These are phyloP conservation scores for Trachelus troglodyta DNA, from an alignment of 2,888 invertebrate species.

Conservation along the genomic window DNA sequence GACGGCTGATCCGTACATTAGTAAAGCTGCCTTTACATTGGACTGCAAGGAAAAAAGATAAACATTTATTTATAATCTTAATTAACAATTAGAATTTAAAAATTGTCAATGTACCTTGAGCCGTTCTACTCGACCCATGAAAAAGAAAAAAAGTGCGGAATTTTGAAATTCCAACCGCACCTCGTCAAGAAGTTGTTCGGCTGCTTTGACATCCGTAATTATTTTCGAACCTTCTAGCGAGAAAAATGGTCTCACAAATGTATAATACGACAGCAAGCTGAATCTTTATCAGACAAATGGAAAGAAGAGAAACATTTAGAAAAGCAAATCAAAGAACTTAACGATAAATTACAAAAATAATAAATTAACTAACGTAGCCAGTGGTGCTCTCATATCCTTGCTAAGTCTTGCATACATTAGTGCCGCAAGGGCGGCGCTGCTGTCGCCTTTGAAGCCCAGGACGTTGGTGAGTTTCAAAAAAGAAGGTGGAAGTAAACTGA, in stretches of 20 bases:
- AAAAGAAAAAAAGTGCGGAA: slow-evolving; percentile 76
- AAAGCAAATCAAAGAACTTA: slow-evolving; percentile 9
- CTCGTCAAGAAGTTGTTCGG: slow-evolving; percentile 69
- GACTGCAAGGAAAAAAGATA: slow-evolving; percentile 65
- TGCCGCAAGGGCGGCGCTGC: slow-evolving; percentile 70
- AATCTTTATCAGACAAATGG: background rate
- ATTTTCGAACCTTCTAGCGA: slow-evolving; percentile 73
- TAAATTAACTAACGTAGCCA: slow-evolving; percentile 71
- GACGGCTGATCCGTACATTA: slow-evolving; percentile 71
- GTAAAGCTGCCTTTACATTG: slow-evolving; percentile 71
- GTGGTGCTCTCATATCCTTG: slow-evolving; percentile 75
- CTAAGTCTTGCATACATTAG: slow-evolving; percentile 73
- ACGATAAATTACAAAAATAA: slow-evolving; percentile 1
- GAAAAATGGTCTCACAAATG: slow-evolving; percentile 76
- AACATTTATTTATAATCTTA: background rate
- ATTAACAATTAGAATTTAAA: background rate
- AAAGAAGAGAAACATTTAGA: slow-evolving; percentile 40
- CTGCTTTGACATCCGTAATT: slow-evolving; percentile 70
- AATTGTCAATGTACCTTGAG: slow-evolving; percentile 68
- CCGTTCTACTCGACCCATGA: slow-evolving; percentile 73
- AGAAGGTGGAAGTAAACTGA: slow-evolving; percentile 76
- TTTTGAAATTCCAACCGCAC: slow-evolving; percentile 70
- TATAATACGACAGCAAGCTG: slow-evolving; percentile 73
- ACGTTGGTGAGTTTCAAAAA: slow-evolving; percentile 72
- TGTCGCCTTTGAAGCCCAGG: slow-evolving; percentile 76